Evolutionary conservation across 2,797 vertebrate genomes (phyloP).

Genomic region (Amniataba percoides): DNA sequence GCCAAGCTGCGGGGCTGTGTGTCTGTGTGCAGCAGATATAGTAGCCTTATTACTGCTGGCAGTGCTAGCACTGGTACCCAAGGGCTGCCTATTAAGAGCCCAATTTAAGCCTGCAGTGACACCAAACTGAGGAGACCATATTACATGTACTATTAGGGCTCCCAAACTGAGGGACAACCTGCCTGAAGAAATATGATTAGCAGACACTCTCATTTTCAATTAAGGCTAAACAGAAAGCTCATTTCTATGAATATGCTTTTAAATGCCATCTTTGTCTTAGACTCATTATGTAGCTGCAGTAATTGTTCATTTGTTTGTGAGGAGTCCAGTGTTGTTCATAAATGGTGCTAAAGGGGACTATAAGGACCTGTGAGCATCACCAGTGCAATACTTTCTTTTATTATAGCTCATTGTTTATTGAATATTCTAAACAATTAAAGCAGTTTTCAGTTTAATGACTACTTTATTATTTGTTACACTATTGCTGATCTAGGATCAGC

Average conservation of each 20-base stretch:
- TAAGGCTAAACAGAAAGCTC: slow-evolving; percentile 26
- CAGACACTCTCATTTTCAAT: slow-evolving; percentile 47
- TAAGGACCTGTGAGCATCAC: neutral
- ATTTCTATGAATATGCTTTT: slow-evolving; percentile 33
- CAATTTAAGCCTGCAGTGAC: slow-evolving; percentile 72
- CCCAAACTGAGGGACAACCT: neutral
- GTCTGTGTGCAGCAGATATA: slow-evolving; percentile 59
- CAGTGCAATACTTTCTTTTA: slow-evolving; percentile 28
- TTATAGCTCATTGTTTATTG: slow-evolving; percentile 18
- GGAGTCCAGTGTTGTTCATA: slow-evolving; percentile 23
- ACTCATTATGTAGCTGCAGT: slow-evolving; percentile 25
- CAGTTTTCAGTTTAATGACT: neutral
- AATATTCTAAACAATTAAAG: slow-evolving; percentile 20
- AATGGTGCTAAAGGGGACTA: slow-evolving; percentile 31
- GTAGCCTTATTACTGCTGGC: slow-evolving; percentile 70
- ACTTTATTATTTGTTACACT: neutral
- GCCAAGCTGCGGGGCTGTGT: slow-evolving; percentile 44
- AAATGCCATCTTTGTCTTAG: slow-evolving; percentile 15
- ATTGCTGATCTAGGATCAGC: neutral
- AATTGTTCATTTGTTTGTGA: slow-evolving; percentile 41
- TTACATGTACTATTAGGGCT: slow-evolving; percentile 36
- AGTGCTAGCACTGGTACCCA: slow-evolving; percentile 51
- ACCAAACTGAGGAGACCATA: slow-evolving; percentile 55
- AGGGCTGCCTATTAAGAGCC: slow-evolving; percentile 64
- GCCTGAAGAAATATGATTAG: slow-evolving; percentile 50